Base-by-base conservation (phyloP, 1,140 invertebrate species). In the Pseudomyrmex concolor region DNA sequence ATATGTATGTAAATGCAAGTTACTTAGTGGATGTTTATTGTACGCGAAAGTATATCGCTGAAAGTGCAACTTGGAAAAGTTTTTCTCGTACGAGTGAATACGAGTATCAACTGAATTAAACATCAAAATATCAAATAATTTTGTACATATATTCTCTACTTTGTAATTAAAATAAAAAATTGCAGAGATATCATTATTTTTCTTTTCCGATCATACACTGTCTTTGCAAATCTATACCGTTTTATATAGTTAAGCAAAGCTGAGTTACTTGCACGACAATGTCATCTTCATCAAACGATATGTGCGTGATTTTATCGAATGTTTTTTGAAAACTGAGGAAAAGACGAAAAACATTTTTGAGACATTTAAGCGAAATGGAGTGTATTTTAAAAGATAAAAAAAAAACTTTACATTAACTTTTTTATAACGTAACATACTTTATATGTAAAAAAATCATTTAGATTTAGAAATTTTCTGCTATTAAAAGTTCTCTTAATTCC, bases 161-260 rank as follows among this genome's bases (percentile, higher is more conserved):
- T 34, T 34, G 2, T 34, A 34, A 34, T 34, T 34, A 34, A 34
- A 34, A 34, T 7, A 34, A 34, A 0, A 34, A 34, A 34, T 34
- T 34, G 34, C 34, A 34, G 34, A 34, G 34, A 25, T 25, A 25
- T 25, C 25, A 25, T 25, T 25, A 25, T 25, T 34, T 34, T 34
- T 34, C 4, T 34, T 34, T 34, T 34, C 34, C 34, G 34, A 57
- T 51, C 2, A 60, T 67, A 78, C 13, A 19, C 72, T 63, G 66
- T 71, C 88, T 90, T 90, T 88, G 84, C 88, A 15, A 70, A 88
- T 90, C 89, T 90, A 90, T 90, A 90, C 63, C 59, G 57, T 17
- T 22, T 45, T 81, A 83, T 90, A 90, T 90, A 90, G 86, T 88
- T 83, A 83, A 86, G 86, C 89, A 88, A 90, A 90, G 87, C 84